Conservation (phyloP, 1,140 invertebrate species). For the Cotesia glomerata region DNA sequence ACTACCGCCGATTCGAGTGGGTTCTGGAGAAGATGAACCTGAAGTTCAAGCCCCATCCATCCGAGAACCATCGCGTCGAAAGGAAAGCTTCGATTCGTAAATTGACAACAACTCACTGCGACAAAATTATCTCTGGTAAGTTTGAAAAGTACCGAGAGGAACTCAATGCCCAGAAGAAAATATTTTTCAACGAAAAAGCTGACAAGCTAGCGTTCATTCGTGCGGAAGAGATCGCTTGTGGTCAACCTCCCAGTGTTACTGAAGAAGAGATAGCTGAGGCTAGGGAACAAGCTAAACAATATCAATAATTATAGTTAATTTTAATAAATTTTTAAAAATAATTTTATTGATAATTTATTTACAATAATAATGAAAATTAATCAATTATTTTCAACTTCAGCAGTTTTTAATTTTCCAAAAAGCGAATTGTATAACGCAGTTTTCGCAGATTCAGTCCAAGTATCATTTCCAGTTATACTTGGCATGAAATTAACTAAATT, state of each 20-base stretch:
- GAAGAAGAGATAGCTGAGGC: conserved; percentile 71
- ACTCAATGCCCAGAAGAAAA: conserved; percentile 71
- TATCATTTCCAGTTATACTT: conserved; percentile 69
- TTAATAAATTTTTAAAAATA: neutral
- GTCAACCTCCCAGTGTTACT: conserved; percentile 68
- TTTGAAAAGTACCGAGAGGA: conserved; percentile 69
- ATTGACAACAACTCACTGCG: conserved; percentile 72
- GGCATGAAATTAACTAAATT: conserved; percentile 96
- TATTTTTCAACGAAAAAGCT: conserved; percentile 69
- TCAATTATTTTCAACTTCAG: neutral
- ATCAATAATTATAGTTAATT: conserved; percentile 32
- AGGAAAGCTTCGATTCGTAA: conserved; percentile 72
- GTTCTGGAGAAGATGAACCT: conserved; percentile 81
- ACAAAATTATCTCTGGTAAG: conserved; percentile 70
- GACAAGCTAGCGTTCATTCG: conserved; percentile 71
- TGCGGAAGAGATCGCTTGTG: conserved; percentile 73
- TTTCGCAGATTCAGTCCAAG: conserved; percentile 78
- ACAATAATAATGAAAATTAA: neutral
- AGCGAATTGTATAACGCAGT: conserved; percentile 83
- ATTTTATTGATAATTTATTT: neutral
- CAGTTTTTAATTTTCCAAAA: conserved; percentile 71
- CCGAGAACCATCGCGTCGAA: conserved; percentile 55
- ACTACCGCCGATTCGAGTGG: conserved; percentile 88
- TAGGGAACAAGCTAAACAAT: conserved; percentile 62
- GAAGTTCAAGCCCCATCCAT: conserved; percentile 72